phyloP scores from a whole-genome alignment of 2,113 vertebrate species.

The Sorex fumeus region DNA sequence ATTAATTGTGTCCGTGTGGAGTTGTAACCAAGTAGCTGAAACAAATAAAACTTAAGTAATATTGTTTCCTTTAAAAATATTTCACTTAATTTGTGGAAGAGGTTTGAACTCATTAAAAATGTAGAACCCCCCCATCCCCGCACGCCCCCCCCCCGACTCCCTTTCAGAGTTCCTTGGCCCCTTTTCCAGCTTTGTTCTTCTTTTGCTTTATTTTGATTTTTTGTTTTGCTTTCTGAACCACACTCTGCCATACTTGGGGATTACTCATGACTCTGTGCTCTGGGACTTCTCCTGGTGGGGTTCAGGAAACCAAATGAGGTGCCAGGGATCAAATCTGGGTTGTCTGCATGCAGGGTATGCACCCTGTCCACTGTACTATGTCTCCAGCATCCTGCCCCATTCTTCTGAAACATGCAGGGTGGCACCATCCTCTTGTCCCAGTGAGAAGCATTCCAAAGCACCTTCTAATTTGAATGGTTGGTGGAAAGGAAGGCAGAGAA shows the following conservation, averaged over 20 bases:
- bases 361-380: no score
- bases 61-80: constrained; percentile 91
- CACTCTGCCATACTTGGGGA: no score
- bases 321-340: no score
- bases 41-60: constrained; percentile 92
- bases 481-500: constrained; percentile 41
- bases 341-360: no score
- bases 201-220: not conserved
- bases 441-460: constrained; percentile 19
- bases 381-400: not conserved
- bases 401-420: constrained; percentile 60
- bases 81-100: constrained; percentile 91
- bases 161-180: constrained; percentile 58
- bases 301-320: no score
- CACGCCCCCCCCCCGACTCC: no score
- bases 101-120: constrained; percentile 89
- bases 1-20: constrained; percentile 91
- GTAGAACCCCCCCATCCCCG: constrained; percentile 62
- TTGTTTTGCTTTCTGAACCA: not conserved
- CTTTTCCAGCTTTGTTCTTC: constrained; percentile 1
- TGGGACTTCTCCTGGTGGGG: no score
- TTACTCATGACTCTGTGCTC: no score
- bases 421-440: constrained; percentile 32
- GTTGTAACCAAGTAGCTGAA: constrained; percentile 92
- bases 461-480: constrained; percentile 24